Percentiles rank a stretch among this genome's conserved stretches.
phyloP scores from a whole-genome alignment of 2,113 vertebrate species.

The Miniopterus natalensis region DNA sequence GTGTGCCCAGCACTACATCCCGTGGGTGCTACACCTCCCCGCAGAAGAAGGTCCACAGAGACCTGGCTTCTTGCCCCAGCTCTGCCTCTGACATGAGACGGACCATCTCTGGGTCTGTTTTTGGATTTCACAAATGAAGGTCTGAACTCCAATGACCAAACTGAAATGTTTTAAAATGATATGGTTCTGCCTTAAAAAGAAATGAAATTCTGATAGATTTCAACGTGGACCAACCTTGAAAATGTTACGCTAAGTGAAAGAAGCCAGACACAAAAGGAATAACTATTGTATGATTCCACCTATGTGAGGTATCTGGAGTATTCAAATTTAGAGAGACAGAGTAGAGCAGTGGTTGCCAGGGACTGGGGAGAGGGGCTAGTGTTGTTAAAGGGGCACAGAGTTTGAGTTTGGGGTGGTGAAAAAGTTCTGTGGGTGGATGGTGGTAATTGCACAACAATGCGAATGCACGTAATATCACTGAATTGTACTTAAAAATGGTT shows the following conservation, averaged over 20 bases:
- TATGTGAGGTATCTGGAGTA: not conserved
- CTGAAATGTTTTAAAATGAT: slow-evolving; percentile 5
- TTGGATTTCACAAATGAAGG: not conserved
- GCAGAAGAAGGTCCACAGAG: not conserved
- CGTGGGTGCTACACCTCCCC: not conserved
- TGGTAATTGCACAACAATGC: not conserved
- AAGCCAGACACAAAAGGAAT: not conserved
- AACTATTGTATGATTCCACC: not conserved
- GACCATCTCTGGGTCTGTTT: not conserved
- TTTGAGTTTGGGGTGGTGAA: not conserved
- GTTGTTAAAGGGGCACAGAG: too few species aligned
- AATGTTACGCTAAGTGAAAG: not conserved
- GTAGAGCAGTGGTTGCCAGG: not conserved
- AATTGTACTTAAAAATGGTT: not conserved
- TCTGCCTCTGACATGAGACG: not conserved
- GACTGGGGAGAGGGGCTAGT: too few species aligned
- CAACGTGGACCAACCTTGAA: not conserved
- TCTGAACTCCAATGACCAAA: not conserved
- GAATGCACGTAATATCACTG: not conserved
- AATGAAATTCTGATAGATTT: not conserved
- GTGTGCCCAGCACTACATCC: not conserved
- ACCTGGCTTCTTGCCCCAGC: slow-evolving; percentile 1
- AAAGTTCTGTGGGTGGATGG: not conserved
- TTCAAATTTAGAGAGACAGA: not conserved
- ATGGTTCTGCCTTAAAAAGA: slow-evolving; percentile 8